A percentile compares a stretch with the other conserved stretches of the same genome.
phyloP scores from a whole-genome alignment of 2,113 vertebrate genomes.

The Aegotheles bennettii region DNA sequence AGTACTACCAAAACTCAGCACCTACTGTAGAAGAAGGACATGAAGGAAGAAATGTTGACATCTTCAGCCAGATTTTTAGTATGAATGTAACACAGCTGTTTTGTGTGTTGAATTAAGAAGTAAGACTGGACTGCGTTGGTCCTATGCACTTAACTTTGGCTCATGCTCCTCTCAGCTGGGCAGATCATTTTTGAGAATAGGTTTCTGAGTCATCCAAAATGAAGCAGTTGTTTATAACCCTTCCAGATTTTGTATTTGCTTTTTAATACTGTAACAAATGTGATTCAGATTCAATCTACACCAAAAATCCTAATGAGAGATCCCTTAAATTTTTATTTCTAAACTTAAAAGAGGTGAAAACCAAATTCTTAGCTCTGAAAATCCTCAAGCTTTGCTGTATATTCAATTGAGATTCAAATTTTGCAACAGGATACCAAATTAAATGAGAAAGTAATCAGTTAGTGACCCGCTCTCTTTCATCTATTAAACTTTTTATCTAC shows the following conservation, averaged over 20 bases:
- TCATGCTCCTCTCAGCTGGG: not conserved
- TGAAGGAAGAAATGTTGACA: not conserved
- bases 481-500: not conserved
- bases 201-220: not conserved
- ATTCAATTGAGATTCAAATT: not conserved
- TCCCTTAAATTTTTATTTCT: not conserved
- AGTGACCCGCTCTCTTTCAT: not conserved
- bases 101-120: not conserved
- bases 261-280: not conserved
- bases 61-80: not conserved
- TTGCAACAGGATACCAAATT: not conserved
- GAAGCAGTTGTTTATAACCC: not conserved
- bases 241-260: not conserved
- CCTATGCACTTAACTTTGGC: not conserved
- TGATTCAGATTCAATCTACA: not conserved
- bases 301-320: not conserved
- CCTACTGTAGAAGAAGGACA: not conserved
- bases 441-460: not conserved
- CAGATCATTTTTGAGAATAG: not conserved
- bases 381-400: not conserved
- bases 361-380: not conserved
- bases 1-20: not conserved
- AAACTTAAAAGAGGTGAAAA: not conserved
- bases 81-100: not conserved
- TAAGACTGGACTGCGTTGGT: not conserved